These are phyloP conservation scores for Pseudomugil tenellus DNA, from an alignment of 2,797 vertebrate genomes.

Conservation along the genomic window DNA sequence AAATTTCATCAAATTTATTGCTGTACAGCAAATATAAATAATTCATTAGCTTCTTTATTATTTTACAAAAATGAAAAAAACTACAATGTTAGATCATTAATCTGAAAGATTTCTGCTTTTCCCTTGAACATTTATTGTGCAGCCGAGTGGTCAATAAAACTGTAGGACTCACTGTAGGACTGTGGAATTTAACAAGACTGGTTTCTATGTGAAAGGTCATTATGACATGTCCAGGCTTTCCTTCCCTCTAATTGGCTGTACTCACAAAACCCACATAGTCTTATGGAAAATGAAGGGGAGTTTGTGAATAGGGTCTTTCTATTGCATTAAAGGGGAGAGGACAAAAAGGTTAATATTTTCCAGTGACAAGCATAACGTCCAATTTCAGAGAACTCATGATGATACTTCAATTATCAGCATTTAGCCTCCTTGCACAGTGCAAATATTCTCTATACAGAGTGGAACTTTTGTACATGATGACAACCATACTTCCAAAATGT, in stretches of 20 bases:
- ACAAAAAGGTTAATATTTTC: not conserved
- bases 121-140: conserved; percentile 1
- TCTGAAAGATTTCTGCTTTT: too few species aligned
- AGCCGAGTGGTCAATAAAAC: not conserved
- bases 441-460: too few species aligned
- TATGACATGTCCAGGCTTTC: not conserved
- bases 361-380: conserved; percentile 8
- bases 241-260: conserved; percentile 20
- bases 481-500: not conserved
- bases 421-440: too few species aligned
- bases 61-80: not conserved
- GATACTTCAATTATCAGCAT: not conserved
- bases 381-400: not conserved
- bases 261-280: conserved; percentile 5
- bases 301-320: not conserved
- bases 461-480: too few species aligned
- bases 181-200: conserved; percentile 11
- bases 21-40: not conserved
- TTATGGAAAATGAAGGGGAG: conserved; percentile 12
- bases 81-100: not conserved
- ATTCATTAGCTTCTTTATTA: not conserved
- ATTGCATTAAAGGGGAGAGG: conserved; percentile 1
- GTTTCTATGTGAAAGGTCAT: not conserved
- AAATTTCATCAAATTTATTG: not conserved
- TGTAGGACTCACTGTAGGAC: not conserved